phyloP scores from a whole-genome alignment of 2,113 vertebrate species.

The Paracanthobrama guichenoti region DNA sequence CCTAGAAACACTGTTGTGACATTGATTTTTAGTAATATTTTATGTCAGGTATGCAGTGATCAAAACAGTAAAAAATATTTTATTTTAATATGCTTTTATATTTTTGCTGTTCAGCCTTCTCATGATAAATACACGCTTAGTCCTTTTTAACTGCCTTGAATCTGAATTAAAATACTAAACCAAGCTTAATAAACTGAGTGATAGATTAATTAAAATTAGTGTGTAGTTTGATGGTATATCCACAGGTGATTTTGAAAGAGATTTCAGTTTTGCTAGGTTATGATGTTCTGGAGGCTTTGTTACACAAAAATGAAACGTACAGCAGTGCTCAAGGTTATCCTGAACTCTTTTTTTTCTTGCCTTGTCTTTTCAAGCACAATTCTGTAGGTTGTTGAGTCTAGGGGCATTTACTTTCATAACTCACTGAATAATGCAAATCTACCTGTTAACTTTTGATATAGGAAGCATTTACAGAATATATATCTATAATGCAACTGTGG shows the following conservation, averaged over 20 bases:
- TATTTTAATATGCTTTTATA: not conserved
- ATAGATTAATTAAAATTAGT: not conserved
- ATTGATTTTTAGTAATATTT: not conserved
- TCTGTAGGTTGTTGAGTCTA: not conserved
- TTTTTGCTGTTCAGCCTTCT: not conserved
- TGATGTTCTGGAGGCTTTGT: not conserved
- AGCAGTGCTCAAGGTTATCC: slow-evolving; percentile 10
- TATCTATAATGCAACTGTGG: not conserved
- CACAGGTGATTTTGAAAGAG: not conserved
- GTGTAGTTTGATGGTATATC: not conserved
- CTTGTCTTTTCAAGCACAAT: not conserved
- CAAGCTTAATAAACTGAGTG: not conserved
- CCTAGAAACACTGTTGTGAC: not conserved
- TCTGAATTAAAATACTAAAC: not conserved
- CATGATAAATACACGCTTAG: not conserved
- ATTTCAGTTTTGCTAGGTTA: not conserved
- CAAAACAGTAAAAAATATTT: not conserved
- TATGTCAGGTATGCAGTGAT: not conserved
- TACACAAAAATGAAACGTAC: not conserved
- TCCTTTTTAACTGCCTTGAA: not conserved
- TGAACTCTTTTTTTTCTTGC: slow-evolving; percentile 1
- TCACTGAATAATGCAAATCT: not conserved
- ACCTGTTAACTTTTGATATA: not conserved
- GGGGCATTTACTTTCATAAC: not conserved
- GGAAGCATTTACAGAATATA: not conserved